Percentiles rank a stretch among this genome's conserved stretches.
phyloP scores from a whole-genome alignment of 2,888 invertebrate species.

The Chironomus riparius region DNA sequence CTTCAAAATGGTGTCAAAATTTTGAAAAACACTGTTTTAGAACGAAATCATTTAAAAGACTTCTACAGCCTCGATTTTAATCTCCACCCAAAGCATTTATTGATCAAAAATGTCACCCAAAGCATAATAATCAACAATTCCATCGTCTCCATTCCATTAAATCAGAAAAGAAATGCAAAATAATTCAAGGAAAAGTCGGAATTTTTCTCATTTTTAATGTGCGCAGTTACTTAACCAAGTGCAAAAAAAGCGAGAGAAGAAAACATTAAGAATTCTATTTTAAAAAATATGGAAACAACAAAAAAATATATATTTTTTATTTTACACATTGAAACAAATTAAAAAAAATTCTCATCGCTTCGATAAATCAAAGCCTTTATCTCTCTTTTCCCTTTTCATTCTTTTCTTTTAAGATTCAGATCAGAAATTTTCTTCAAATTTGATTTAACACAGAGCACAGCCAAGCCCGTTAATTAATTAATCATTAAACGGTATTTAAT shows the following conservation, averaged over 20 bases:
- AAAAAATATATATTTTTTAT: not conserved
- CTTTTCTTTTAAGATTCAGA: not conserved
- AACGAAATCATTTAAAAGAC: too few species aligned
- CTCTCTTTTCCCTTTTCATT: not conserved
- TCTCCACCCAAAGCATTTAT: too few species aligned
- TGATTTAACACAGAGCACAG: not conserved
- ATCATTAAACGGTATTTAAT: not conserved
- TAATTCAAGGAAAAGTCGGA: not conserved
- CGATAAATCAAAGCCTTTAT: not conserved
- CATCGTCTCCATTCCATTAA: too few species aligned
- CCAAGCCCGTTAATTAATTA: slow-evolving; percentile 1
- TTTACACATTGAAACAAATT: too few species aligned
- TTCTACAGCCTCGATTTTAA: too few species aligned
- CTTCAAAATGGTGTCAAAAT: too few species aligned
- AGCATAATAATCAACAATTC: too few species aligned
- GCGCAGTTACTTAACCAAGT: not conserved
- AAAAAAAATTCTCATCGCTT: not conserved
- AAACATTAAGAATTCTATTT: too few species aligned
- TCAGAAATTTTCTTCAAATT: not conserved
- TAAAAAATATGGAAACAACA: not conserved
- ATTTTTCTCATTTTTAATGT: not conserved
- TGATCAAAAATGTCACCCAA: too few species aligned
- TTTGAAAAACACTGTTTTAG: too few species aligned
- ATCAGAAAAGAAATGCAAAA: too few species aligned
- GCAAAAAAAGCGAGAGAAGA: not conserved